A percentile compares a stretch with the other conserved stretches of the same genome.
Conservation (phyloP, 2,797 vertebrate genomes). For the Pampus argenteus region DNA sequence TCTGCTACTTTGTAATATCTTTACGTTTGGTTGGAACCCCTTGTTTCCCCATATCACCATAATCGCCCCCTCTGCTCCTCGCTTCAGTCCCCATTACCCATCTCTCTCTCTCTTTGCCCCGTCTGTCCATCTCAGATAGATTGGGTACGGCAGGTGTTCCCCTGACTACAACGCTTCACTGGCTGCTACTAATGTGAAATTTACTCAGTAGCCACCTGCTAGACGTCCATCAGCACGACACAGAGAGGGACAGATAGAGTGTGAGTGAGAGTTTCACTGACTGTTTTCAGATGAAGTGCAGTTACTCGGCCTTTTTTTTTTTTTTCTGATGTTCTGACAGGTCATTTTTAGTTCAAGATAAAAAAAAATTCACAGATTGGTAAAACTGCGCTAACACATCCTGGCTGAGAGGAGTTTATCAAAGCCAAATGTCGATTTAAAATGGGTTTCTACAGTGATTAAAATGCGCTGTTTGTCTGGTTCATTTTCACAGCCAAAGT, state of each 20-base stretch:
- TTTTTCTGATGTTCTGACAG: conserved; percentile 22
- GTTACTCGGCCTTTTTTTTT: conserved; percentile 29
- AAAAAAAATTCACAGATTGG: conserved; percentile 38
- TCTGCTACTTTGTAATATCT: conserved; percentile 9
- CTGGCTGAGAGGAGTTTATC: conserved; percentile 22
- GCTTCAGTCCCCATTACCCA: no score
- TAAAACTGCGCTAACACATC: conserved; percentile 25
- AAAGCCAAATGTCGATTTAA: conserved; percentile 20
- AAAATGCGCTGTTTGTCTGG: conserved; percentile 29
- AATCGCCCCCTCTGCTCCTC: no score
- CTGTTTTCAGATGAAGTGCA: conserved; percentile 35
- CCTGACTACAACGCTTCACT: conserved; percentile 80
- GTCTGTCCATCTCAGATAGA: conserved; percentile 81
- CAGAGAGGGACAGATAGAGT: conserved; percentile 39
- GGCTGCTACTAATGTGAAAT: conserved; percentile 80
- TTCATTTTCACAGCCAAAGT: conserved; percentile 16
- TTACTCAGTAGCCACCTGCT: conserved; percentile 83
- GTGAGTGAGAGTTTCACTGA: conserved; percentile 46
- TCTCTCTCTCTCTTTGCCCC: conserved; percentile 48
- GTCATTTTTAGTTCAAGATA: conserved; percentile 41
- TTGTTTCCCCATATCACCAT: conserved; percentile 23
- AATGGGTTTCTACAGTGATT: conserved; percentile 41
- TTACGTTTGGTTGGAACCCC: conserved; percentile 14
- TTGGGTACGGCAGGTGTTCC: conserved; percentile 83
- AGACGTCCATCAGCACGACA: conserved; percentile 67